phyloP scores from a whole-genome alignment of 2,888 invertebrate species.

The Eupeodes latifasciatus region DNA sequence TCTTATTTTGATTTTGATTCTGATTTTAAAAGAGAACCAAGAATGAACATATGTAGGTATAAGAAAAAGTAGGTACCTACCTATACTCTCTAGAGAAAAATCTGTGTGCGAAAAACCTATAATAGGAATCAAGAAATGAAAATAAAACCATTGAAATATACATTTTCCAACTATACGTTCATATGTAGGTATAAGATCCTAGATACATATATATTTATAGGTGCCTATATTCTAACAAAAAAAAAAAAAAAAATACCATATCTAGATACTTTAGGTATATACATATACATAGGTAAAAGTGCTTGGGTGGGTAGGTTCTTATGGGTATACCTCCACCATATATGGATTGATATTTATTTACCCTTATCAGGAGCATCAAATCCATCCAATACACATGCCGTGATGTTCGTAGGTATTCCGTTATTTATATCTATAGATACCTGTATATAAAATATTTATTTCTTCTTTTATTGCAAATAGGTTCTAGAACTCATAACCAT shows the following conservation, averaged over 20 bases:
- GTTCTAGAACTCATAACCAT: slow-evolving; percentile 23
- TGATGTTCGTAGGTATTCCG: slow-evolving; percentile 21
- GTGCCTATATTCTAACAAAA: neutral
- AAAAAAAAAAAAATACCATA: neutral
- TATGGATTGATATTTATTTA: slow-evolving; percentile 68
- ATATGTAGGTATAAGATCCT: neutral
- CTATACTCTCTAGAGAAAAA: slow-evolving; percentile 7
- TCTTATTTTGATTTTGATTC: too few species aligned
- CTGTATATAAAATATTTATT: slow-evolving; percentile 44
- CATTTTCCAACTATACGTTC: too few species aligned
- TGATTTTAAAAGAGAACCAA: slow-evolving; percentile 7
- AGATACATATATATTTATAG: neutral
- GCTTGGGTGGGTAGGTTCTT: too few species aligned
- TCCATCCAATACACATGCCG: slow-evolving; percentile 67
- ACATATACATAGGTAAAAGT: too few species aligned
- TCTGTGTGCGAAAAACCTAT: slow-evolving; percentile 6
- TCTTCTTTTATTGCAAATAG: slow-evolving; percentile 41
- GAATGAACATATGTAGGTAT: neutral
- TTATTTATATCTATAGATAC: slow-evolving; percentile 28
- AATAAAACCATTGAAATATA: neutral
- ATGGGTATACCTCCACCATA: slow-evolving; percentile 7
- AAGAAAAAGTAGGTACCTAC: slow-evolving; percentile 28
- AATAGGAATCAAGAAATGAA: slow-evolving; percentile 3
- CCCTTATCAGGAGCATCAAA: slow-evolving; percentile 70
- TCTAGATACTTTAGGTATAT: too few species aligned